Evolutionary conservation across 2,888 invertebrate species (phyloP), one percentile per base, ranked within the genome.

Genomic region (Melanostoma scalare): DNA sequence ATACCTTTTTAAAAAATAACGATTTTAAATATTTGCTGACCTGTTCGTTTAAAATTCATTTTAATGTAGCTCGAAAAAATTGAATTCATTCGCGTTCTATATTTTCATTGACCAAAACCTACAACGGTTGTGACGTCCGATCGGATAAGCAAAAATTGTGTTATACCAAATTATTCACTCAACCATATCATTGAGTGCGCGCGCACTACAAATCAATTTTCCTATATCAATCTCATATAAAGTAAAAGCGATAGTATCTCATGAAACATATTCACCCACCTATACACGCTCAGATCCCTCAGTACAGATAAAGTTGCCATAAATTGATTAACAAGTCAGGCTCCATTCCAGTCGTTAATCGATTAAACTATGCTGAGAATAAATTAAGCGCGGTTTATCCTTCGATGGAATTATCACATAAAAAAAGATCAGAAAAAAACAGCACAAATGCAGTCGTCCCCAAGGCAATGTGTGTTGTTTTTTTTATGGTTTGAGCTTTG

Each of bases 281-380:
- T 33, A 46, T 42, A 67, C 52, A 61, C 53, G 78, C 56, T 65
- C 48, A 30, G 60, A 61, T 46, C n/a, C 50, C 63, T 33, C 71
- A 48, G 3, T 50, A 38, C 67, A 74, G 79, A 79, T 84, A 79
- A 79, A 65, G 71, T 79, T 60, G 36, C 74, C 65, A 74, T 71
- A 71, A 78, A 84, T 84, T 84, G 78, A 84, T 84, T 84, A 84
- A 84, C 74, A 79, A 84, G 84, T 79, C 79, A 58, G 60, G 74
- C 74, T 61, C 60, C 79, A 84, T 84, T 75, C 74, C 74, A 67
- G 40, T 61, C 52, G 65, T 60, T 75, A 79, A 84, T 84, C 84
- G 79, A 79, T 84, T 84, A 79, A 40, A 44, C 58, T 79, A 53
- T 56, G 55, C 31, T 72, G 56, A 33, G 71, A 69, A 79, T 84